phyloP scores from a whole-genome alignment of 2,888 invertebrate genomes.

The Aphidoletes aphidimyza region DNA sequence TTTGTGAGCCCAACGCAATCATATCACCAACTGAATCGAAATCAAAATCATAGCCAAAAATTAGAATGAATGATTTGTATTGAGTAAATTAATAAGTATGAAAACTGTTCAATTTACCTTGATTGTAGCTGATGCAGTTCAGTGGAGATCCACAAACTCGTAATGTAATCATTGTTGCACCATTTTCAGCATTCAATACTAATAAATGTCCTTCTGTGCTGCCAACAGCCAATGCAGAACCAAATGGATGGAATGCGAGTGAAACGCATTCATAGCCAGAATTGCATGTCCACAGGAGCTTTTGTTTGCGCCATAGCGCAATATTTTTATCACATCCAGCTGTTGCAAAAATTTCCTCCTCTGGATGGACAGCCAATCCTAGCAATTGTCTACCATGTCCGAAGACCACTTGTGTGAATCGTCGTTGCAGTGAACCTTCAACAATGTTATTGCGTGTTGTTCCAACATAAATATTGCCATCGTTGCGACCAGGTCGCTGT shows the following conservation, averaged over 20 bases:
- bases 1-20: slow-evolving; percentile 90
- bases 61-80: background rate
- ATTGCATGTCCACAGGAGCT: slow-evolving; percentile 86
- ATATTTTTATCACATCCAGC: slow-evolving; percentile 92
- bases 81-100: background rate
- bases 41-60: slow-evolving; percentile 29
- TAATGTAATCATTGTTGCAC: slow-evolving; percentile 84
- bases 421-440: slow-evolving; percentile 88
- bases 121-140: slow-evolving; percentile 87
- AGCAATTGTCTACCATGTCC: slow-evolving; percentile 89
- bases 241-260: slow-evolving; percentile 87
- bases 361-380: slow-evolving; percentile 90
- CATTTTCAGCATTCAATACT: slow-evolving; percentile 86
- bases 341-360: slow-evolving; percentile 90
- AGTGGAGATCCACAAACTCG: slow-evolving; percentile 88
- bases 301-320: slow-evolving; percentile 89
- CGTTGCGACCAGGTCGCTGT: slow-evolving; percentile 86
- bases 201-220: slow-evolving; percentile 90
- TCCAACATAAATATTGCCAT: slow-evolving; percentile 91
- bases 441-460: slow-evolving; percentile 89
- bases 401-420: slow-evolving; percentile 88
- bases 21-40: slow-evolving; percentile 78
- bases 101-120: slow-evolving; percentile 70
- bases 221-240: slow-evolving; percentile 87
- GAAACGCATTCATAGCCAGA: slow-evolving; percentile 91